Conservation (phyloP, 2,888 invertebrate genomes). For the Mesopsocus fuscifrons region DNA sequence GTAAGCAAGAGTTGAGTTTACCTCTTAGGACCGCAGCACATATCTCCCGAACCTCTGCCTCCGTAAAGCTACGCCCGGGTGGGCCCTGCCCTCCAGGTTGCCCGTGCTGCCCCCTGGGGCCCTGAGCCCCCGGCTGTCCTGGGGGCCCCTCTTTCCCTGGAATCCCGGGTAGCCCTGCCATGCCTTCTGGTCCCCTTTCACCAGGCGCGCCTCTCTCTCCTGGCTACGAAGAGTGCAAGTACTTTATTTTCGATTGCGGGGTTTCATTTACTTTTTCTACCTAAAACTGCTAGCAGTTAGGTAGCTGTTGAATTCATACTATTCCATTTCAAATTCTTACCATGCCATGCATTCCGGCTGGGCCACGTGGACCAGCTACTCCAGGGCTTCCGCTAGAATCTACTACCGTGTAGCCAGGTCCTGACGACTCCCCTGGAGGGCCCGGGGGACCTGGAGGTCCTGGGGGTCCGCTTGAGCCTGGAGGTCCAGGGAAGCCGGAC, state of each 20-base stretch:
- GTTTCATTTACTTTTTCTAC: neutral
- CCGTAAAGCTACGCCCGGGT: slow-evolving; percentile 33
- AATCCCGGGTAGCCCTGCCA: slow-evolving; percentile 30
- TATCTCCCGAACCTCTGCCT: slow-evolving; percentile 58
- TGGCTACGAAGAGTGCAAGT: slow-evolving; percentile 26
- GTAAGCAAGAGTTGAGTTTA: no score
- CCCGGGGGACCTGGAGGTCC: slow-evolving; percentile 24
- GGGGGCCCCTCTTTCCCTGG: slow-evolving; percentile 24
- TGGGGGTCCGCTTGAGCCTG: slow-evolving; percentile 28
- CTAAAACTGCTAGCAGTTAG: no score
- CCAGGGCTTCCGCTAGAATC: slow-evolving; percentile 26
- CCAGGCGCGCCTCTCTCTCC: slow-evolving; percentile 36
- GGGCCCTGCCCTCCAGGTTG: slow-evolving; percentile 37
- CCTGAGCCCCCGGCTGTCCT: slow-evolving; percentile 33
- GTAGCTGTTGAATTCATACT: no score
- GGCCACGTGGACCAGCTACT: slow-evolving; percentile 31
- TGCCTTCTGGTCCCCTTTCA: slow-evolving; percentile 35
- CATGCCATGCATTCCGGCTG: slow-evolving; percentile 33
- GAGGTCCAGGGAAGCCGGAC: slow-evolving; percentile 25
- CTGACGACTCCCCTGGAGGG: slow-evolving; percentile 18
- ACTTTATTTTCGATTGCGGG: neutral
- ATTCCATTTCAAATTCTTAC: no score
- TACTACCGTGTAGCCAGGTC: slow-evolving; percentile 18
- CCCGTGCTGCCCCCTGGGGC: slow-evolving; percentile 32
- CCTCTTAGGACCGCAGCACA: slow-evolving; percentile 63